Conservation (phyloP, 2,113 vertebrate genomes). For the Calyptommatus sinebrachiatus region DNA sequence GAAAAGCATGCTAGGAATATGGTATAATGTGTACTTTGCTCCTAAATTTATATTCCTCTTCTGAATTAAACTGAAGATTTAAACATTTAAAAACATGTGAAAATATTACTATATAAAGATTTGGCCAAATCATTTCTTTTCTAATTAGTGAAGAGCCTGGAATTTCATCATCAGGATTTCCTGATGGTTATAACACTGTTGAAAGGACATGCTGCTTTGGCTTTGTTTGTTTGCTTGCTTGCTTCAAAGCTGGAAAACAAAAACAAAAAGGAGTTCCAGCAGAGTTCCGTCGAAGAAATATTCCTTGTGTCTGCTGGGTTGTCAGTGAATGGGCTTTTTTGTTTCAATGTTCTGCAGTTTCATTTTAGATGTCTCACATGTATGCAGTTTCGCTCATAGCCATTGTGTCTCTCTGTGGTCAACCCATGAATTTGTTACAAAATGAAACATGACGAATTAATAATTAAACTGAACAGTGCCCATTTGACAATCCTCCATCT, state of each 20-base stretch:
- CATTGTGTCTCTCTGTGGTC: background rate
- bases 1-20: no score
- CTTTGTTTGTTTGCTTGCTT: background rate
- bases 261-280: background rate
- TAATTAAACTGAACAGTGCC: constrained; percentile 33
- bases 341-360: background rate
- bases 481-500: constrained; percentile 8
- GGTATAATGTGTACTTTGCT: no score
- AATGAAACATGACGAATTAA: constrained; percentile 2
- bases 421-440: constrained; percentile 22
- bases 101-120: background rate
- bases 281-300: background rate
- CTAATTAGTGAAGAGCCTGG: background rate
- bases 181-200: background rate
- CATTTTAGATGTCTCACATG: background rate
- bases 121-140: background rate
- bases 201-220: background rate
- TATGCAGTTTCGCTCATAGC: background rate
- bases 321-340: background rate
- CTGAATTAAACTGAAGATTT: background rate
- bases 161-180: background rate
- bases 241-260: background rate
- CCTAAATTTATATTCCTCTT: no score
- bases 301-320: background rate
- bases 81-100: background rate